A percentile compares a stretch with the other conserved stretches of the same genome.
phyloP scores from a whole-genome alignment of 2,113 vertebrate species.

The Zingel zingel region DNA sequence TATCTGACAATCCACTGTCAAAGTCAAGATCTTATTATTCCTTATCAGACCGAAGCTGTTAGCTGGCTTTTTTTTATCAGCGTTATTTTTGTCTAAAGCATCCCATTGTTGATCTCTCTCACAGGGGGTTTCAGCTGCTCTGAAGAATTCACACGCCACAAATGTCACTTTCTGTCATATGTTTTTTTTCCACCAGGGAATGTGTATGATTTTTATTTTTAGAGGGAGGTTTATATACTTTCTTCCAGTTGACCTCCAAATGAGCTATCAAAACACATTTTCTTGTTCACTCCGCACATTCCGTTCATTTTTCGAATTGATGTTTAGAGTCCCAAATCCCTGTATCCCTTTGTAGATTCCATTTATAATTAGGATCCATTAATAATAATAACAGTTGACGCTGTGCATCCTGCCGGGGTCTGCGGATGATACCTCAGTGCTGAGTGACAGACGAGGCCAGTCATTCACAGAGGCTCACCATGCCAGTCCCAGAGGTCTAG shows the following conservation, averaged over 20 bases:
- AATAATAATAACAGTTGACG: conserved; percentile 72
- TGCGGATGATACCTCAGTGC: conserved; percentile 53
- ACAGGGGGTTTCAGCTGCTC: conserved; percentile 13
- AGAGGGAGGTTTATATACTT: conserved; percentile 36
- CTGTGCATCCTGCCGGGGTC: conserved; percentile 46
- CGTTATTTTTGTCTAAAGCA: conserved; percentile 40
- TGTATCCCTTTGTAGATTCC: conserved; percentile 47
- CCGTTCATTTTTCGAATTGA: conserved; percentile 47
- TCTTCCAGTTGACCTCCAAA: conserved; percentile 46
- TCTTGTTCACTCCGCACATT: conserved; percentile 62
- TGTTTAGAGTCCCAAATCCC: conserved; percentile 58
- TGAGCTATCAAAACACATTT: conserved; percentile 53
- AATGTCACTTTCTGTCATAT: conserved; percentile 9
- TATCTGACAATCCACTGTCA: conserved; percentile 48
- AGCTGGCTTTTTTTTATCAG: conserved; percentile 48
- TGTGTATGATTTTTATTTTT: conserved; percentile 35
- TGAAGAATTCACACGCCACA: conserved; percentile 24
- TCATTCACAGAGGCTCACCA: conserved; percentile 55
- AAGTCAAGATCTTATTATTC: conserved; percentile 45
- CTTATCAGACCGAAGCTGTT: conserved; percentile 36
- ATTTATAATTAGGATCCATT: conserved; percentile 47
- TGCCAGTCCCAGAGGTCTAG: conserved; percentile 53
- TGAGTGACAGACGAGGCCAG: conserved; percentile 62
- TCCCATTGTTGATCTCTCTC: conserved; percentile 30
- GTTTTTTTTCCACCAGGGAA: conserved; percentile 30